Evolutionary conservation across 2,888 invertebrate species (phyloP).

Genomic region (Agriotes lineatus): DNA sequence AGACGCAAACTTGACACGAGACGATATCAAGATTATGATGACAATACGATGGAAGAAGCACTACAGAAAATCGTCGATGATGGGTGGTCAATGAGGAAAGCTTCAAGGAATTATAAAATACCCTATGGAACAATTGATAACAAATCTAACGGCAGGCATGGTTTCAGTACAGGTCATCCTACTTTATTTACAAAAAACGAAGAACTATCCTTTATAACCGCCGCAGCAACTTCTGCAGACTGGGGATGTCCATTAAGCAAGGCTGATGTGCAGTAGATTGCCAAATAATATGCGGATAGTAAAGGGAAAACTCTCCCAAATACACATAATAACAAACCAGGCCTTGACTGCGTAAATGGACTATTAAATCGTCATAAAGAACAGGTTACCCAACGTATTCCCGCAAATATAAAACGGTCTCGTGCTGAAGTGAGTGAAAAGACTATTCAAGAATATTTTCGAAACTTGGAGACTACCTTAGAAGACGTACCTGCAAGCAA

Average conservation of each 20-base stretch:
- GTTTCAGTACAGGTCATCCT: conserved; percentile 16
- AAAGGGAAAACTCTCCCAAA: conserved; percentile 26
- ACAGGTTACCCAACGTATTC: conserved; percentile 8
- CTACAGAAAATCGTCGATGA: neutral
- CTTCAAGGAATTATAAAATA: conserved; percentile 23
- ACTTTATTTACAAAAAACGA: conserved; percentile 18
- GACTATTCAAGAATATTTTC: conserved; percentile 42
- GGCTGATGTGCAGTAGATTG: conserved; percentile 14
- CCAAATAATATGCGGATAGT: conserved; percentile 36
- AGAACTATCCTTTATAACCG: conserved; percentile 32
- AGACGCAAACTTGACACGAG: too few relatives aligned
- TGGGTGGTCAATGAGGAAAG: conserved; percentile 13
- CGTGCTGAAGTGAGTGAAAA: conserved; percentile 35
- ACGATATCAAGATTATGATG: too few relatives aligned
- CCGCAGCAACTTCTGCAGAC: conserved; percentile 30
- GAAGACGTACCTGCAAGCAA: conserved; percentile 32
- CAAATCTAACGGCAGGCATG: conserved; percentile 31
- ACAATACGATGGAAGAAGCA: neutral
- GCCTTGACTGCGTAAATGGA: conserved; percentile 34
- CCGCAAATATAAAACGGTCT: conserved; percentile 34
- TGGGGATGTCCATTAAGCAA: conserved; percentile 33
- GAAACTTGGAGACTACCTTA: conserved; percentile 41
- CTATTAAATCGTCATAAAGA: conserved; percentile 16
- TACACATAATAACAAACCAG: conserved; percentile 29
- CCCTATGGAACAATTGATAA: conserved; percentile 32